Conservation (phyloP, 2,888 invertebrate species). For the Sceliomorpha sp. region DNA sequence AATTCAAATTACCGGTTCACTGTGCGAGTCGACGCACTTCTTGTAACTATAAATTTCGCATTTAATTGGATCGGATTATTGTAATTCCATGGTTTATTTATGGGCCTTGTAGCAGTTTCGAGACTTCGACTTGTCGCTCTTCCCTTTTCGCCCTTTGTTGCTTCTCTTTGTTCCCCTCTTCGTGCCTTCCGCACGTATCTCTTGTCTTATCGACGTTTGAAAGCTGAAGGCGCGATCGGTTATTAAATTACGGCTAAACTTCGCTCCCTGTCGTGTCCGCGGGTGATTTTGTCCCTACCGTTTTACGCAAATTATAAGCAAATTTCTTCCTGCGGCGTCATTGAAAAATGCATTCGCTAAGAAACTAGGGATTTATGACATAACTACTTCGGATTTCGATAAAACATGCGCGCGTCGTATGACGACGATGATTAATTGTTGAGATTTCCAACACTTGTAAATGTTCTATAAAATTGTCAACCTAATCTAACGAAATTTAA, state of each 20-base stretch:
- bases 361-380: slow-evolving; percentile 27
- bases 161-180: slow-evolving; percentile 17
- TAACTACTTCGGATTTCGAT: too few relatives aligned
- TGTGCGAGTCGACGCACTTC: slow-evolving; percentile 56
- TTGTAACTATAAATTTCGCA: slow-evolving; percentile 75
- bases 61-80: slow-evolving; percentile 78
- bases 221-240: slow-evolving; percentile 67
- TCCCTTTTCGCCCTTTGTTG: slow-evolving; percentile 1
- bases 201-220: slow-evolving; percentile 43
- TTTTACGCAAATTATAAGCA: slow-evolving; percentile 58
- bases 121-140: slow-evolving; percentile 27
- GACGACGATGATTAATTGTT: too few relatives aligned
- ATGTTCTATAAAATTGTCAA: too few relatives aligned
- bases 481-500: too few relatives aligned
- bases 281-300: slow-evolving; percentile 60
- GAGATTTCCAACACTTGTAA: too few relatives aligned
- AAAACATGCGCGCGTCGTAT: too few relatives aligned
- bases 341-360: slow-evolving; percentile 21
- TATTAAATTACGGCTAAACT: slow-evolving; percentile 71
- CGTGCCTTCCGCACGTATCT: slow-evolving; percentile 30
- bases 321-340: slow-evolving; percentile 34
- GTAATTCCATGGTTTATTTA: slow-evolving; percentile 76
- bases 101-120: slow-evolving; percentile 61
- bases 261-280: slow-evolving; percentile 62
- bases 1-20: slow-evolving; percentile 69